These are phyloP conservation scores for Arnoldichthys spilopterus DNA, from an alignment of 2,797 vertebrate species.

Conservation along the genomic window DNA sequence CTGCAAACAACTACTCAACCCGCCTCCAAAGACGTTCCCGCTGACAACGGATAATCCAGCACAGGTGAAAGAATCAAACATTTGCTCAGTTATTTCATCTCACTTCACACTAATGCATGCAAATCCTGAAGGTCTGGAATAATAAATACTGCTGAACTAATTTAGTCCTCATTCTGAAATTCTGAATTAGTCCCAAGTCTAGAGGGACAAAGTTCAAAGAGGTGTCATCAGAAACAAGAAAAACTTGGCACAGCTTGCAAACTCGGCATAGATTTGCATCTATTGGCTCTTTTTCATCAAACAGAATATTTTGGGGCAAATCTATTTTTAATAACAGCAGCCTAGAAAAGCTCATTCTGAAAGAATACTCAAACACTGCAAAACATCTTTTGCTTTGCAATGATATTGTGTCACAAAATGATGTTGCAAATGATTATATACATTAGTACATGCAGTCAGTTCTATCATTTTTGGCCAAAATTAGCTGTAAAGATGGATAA, in stretches of 20 bases:
- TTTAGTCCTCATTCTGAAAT: not conserved
- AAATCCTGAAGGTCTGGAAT: not conserved
- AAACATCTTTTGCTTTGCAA: too few species aligned
- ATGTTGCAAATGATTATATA: too few species aligned
- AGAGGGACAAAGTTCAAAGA: not conserved
- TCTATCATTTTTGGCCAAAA: too few species aligned
- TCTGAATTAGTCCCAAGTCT: too few species aligned
- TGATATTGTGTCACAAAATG: too few species aligned
- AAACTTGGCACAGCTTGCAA: not conserved
- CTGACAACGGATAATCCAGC: not conserved
- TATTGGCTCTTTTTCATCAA: not conserved
- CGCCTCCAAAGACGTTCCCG: not conserved
- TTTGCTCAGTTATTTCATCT: not conserved
- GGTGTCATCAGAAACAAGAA: not conserved
- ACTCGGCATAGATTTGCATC: not conserved
- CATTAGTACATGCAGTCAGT: too few species aligned
- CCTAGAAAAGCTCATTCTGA: not conserved
- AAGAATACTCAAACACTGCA: not conserved
- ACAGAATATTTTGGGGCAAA: not conserved
- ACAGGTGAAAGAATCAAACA: not conserved
- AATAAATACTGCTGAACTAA: not conserved
- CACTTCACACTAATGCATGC: not conserved
- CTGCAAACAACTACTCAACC: not conserved
- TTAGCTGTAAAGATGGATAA: too few species aligned
- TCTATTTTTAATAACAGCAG: not conserved